Evolutionary conservation across 2,113 vertebrate species (phyloP).

Genomic region (Nannobrachium achirus): DNA sequence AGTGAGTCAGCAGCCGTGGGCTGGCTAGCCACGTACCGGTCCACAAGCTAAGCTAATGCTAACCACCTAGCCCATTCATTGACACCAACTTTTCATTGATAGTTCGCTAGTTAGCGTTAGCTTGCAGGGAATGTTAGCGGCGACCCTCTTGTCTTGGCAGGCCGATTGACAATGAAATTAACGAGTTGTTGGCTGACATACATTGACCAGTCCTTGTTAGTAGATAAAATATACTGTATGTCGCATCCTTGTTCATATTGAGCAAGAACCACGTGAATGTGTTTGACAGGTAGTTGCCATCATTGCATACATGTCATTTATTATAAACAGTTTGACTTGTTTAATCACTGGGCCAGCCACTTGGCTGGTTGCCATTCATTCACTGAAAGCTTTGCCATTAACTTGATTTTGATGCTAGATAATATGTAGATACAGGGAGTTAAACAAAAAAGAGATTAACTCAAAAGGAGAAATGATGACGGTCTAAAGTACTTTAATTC

Average conservation of each 20-base stretch:
- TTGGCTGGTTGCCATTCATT: slow-evolving; percentile 27
- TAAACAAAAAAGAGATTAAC: too few species aligned
- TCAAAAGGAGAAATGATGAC: too few species aligned
- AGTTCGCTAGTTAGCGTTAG: slow-evolving; percentile 34
- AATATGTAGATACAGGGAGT: too few species aligned
- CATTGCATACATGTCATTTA: background rate
- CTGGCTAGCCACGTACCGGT: slow-evolving; percentile 55
- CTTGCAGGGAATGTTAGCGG: slow-evolving; percentile 29
- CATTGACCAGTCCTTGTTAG: background rate
- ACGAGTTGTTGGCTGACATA: background rate
- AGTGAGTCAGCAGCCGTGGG: slow-evolving; percentile 77
- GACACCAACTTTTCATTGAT: slow-evolving; percentile 30
- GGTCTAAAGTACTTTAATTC: too few species aligned
- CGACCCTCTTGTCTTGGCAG: slow-evolving; percentile 17
- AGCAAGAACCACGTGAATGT: background rate
- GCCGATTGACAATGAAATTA: slow-evolving; percentile 23
- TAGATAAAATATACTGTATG: too few species aligned
- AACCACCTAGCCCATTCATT: slow-evolving; percentile 54
- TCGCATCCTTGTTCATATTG: fast-evolving
- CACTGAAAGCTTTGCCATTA: background rate
- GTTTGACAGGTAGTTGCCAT: background rate
- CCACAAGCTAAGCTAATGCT: slow-evolving; percentile 38
- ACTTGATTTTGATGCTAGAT: background rate
- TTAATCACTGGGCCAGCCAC: slow-evolving; percentile 5
- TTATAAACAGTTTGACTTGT: slow-evolving; percentile 10